phyloP scores from a whole-genome alignment of 2,888 invertebrate species.

The Orgyia antiqua region DNA sequence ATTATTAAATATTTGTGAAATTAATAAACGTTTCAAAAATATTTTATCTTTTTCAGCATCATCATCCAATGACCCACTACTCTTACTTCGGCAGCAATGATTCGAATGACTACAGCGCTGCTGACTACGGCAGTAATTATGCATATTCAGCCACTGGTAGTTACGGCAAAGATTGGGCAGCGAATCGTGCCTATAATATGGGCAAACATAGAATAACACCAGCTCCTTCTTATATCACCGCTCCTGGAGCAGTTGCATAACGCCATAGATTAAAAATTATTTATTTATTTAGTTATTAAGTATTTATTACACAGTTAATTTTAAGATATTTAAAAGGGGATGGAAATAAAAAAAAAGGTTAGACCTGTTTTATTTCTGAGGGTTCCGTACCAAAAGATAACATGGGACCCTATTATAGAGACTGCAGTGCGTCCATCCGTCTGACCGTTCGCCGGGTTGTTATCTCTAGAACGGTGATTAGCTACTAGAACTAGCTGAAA shows the following conservation, averaged over 20 bases:
- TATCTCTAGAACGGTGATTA: too few species aligned
- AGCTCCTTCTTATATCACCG: conserved; percentile 58
- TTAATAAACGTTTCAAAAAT: too few species aligned
- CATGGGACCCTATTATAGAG: too few species aligned
- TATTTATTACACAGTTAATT: too few species aligned
- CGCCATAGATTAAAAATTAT: not conserved
- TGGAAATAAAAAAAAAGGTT: too few species aligned
- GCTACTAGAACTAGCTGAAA: too few species aligned
- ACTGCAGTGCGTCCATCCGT: too few species aligned
- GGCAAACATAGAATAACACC: conserved; percentile 54
- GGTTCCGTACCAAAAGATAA: too few species aligned
- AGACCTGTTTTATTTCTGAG: too few species aligned
- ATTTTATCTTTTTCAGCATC: conserved; percentile 57
- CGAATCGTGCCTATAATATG: conserved; percentile 62
- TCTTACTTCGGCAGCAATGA: conserved; percentile 64
- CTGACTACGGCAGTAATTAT: conserved; percentile 59
- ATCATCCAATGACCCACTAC: conserved; percentile 50
- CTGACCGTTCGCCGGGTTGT: too few species aligned
- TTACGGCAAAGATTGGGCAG: conserved; percentile 69
- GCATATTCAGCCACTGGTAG: conserved; percentile 57
- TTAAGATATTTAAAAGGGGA: not conserved
- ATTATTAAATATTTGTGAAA: too few species aligned
- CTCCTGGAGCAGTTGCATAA: conserved; percentile 53
- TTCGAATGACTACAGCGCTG: conserved; percentile 49
- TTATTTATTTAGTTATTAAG: too few species aligned